Evolutionary conservation across 2,888 invertebrate genomes (phyloP).

Genomic region (Panopea generosa): DNA sequence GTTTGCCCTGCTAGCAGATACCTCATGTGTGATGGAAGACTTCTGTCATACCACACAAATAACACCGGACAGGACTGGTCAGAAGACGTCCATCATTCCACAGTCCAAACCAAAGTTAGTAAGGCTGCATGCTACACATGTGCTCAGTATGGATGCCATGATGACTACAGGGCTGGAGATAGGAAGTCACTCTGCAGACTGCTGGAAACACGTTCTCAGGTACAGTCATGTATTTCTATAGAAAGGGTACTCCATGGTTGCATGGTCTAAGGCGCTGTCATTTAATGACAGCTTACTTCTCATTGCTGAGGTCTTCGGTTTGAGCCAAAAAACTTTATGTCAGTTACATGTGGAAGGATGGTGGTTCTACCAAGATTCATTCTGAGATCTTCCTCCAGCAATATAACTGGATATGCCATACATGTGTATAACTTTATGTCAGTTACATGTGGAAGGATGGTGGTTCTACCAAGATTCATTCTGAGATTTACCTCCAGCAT

Average conservation of each 20-base stretch:
- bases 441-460: no score
- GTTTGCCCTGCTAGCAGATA: slow-evolving; percentile 93
- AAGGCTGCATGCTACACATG: slow-evolving; percentile 93
- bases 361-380: no score
- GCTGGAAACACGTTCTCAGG: slow-evolving; percentile 98
- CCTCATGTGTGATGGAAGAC: slow-evolving; percentile 92
- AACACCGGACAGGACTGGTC: slow-evolving; percentile 31
- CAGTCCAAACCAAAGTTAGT: slow-evolving; percentile 74
- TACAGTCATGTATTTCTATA: no score
- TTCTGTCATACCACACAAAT: slow-evolving; percentile 68
- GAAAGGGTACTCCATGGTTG: no score
- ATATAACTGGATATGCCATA: no score
- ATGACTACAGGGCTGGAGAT: slow-evolving; percentile 94
- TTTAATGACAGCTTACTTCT: neutral
- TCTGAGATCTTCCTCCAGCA: no score
- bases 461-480: no score
- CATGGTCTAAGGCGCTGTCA: no score
- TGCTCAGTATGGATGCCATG: slow-evolving; percentile 96
- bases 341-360: no score
- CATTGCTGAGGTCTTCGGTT: neutral
- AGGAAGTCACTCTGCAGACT: slow-evolving; percentile 96
- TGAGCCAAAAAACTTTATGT: no score
- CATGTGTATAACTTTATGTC: no score
- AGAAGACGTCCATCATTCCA: slow-evolving; percentile 56
- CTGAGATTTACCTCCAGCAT: no score